phyloP scores from a whole-genome alignment of 2,888 invertebrate species.

The Coelogynopora nodosa region DNA sequence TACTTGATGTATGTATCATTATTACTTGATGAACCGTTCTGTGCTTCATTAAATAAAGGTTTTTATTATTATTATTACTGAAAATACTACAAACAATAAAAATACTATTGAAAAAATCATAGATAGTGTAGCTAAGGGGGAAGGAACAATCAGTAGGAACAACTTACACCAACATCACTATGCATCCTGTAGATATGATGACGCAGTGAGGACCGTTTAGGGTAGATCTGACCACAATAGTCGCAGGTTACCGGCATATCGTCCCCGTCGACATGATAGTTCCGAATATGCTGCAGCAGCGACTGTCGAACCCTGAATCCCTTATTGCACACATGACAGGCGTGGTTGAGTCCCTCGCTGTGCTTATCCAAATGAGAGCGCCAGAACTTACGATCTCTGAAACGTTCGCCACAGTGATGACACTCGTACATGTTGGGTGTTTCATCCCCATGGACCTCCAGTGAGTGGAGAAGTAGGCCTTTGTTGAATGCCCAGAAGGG shows the following conservation, averaged over 20 bases:
- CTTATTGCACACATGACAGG: constrained; percentile 40
- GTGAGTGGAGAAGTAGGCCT: constrained; percentile 39
- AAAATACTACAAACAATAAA: too few relatives aligned
- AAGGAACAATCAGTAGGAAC: neutral
- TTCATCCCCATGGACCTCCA: constrained; percentile 36
- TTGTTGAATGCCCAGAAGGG: constrained; percentile 40
- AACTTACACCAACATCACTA: neutral
- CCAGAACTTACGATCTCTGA: constrained; percentile 40
- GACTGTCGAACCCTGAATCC: constrained; percentile 42
- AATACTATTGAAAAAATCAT: too few relatives aligned
- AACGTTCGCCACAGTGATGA: constrained; percentile 43
- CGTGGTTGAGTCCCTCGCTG: constrained; percentile 31
- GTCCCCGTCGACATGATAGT: constrained; percentile 39
- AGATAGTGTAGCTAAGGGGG: too few relatives aligned
- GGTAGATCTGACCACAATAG: constrained; percentile 44
- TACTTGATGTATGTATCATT: too few relatives aligned
- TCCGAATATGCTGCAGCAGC: constrained; percentile 41
- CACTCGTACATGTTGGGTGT: constrained; percentile 42
- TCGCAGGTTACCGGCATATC: constrained; percentile 43
- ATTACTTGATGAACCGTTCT: too few relatives aligned
- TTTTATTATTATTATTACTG: too few relatives aligned
- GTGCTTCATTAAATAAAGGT: too few relatives aligned
- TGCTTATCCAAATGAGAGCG: constrained; percentile 45
- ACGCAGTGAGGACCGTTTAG: neutral
- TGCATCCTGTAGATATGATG: constrained; percentile 44